Conservation (phyloP, 2,113 vertebrate genomes). For the Callipepla californica region DNA sequence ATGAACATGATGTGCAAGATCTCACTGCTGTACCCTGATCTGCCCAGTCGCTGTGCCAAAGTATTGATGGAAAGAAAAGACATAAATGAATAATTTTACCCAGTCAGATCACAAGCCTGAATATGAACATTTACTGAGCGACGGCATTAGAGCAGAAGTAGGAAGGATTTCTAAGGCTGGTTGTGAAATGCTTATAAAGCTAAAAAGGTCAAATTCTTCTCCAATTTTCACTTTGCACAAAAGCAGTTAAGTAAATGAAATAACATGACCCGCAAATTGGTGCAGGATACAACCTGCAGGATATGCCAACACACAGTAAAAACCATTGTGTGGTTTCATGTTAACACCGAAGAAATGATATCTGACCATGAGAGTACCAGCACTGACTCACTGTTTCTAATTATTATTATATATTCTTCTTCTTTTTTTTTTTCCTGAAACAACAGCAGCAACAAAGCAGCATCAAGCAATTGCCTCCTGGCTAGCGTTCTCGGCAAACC, state of each 20-base stretch:
- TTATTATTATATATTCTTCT: slow-evolving; percentile 36
- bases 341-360: slow-evolving; percentile 16
- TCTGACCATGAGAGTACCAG: neutral
- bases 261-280: neutral
- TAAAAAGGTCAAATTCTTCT: slow-evolving; percentile 39
- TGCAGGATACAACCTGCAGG: neutral
- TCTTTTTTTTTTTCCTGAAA: neutral
- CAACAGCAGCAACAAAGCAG: slow-evolving; percentile 8
- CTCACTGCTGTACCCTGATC: neutral
- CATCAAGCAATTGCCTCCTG: slow-evolving; percentile 29
- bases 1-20: neutral
- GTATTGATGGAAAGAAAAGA: neutral
- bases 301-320: neutral
- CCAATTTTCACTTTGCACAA: neutral
- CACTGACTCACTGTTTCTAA: slow-evolving; percentile 29
- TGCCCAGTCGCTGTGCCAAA: neutral
- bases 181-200: neutral
- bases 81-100: neutral
- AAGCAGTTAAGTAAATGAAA: slow-evolving; percentile 13
- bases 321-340: neutral
- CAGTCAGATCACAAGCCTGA: neutral
- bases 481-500: neutral
- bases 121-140: neutral
- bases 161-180: neutral
- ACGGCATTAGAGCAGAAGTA: neutral